Percentiles rank a stretch among this genome's conserved stretches.
Evolutionary conservation across 2,113 vertebrate genomes (phyloP).

Genomic region (Oryzias melastigma): DNA sequence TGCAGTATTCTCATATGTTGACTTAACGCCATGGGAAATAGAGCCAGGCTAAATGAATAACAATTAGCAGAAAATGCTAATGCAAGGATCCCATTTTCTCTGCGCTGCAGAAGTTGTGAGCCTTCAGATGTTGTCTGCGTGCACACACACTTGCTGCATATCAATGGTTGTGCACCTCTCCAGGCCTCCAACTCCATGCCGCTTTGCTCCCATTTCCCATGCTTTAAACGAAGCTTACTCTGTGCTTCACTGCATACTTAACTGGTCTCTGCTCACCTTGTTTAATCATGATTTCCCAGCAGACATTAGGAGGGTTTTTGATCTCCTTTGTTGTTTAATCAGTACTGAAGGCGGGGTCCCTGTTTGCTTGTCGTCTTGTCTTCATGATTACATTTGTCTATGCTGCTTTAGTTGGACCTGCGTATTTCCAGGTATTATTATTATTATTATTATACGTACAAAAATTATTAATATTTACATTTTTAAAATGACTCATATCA

Average conservation of each 20-base stretch:
- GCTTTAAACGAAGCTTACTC: constrained; percentile 51
- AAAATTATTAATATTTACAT: not conserved
- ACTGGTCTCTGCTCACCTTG: constrained; percentile 43
- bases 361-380: not conserved
- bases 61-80: constrained; percentile 66
- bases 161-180: constrained; percentile 41
- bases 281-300: constrained; percentile 60
- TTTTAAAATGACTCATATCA: not conserved
- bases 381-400: constrained; percentile 4
- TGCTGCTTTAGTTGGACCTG: not conserved
- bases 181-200: constrained; percentile 48
- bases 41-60: constrained; percentile 46
- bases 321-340: constrained; percentile 57
- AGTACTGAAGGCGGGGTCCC: constrained; percentile 20
- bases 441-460: not conserved
- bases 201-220: constrained; percentile 55
- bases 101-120: constrained; percentile 18
- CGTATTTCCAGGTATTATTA: not conserved
- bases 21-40: constrained; percentile 25
- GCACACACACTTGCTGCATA: constrained; percentile 35
- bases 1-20: constrained; percentile 12
- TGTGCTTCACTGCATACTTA: constrained; percentile 29
- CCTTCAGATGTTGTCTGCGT: constrained; percentile 22
- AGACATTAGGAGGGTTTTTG: constrained; percentile 41
- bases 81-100: constrained; percentile 25